A percentile compares a stretch with the other conserved stretches of the same genome.
Conservation (phyloP, 2,797 vertebrate species). For the Acanthiza pusilla region DNA sequence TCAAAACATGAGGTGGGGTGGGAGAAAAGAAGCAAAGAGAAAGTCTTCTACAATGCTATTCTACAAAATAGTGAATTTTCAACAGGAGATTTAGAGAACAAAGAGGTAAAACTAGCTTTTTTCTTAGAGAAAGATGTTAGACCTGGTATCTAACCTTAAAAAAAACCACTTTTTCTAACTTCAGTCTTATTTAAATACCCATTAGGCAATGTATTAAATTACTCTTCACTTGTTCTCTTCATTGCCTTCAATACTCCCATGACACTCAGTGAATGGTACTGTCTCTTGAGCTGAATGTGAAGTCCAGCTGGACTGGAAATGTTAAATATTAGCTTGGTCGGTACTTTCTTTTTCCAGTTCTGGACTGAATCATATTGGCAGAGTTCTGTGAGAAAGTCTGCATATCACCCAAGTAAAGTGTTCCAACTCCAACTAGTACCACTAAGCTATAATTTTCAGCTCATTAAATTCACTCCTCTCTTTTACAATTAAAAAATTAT, state of each 20-base stretch:
- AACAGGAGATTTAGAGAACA: neutral
- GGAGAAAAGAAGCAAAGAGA: neutral
- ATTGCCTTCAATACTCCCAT: neutral
- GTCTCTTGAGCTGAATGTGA: neutral
- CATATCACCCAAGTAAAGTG: neutral
- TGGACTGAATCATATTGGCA: neutral
- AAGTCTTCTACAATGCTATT: neutral
- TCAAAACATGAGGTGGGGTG: neutral
- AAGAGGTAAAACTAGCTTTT: neutral
- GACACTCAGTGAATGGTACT: neutral
- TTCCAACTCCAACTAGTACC: neutral
- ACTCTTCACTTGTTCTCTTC: neutral
- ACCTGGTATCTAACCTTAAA: neutral
- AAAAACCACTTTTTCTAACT: neutral
- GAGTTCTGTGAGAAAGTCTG: neutral
- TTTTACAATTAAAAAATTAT: conserved; percentile 42
- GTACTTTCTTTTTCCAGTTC: neutral
- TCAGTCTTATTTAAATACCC: neutral
- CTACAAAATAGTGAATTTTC: neutral
- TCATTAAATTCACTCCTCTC: conserved; percentile 6
- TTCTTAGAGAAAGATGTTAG: neutral
- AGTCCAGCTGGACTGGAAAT: neutral
- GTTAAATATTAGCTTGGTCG: neutral
- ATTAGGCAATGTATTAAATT: neutral
- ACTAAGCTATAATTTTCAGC: neutral